Conservation (phyloP, 2,113 vertebrate species). For the Plecturocebus donacophilus region DNA sequence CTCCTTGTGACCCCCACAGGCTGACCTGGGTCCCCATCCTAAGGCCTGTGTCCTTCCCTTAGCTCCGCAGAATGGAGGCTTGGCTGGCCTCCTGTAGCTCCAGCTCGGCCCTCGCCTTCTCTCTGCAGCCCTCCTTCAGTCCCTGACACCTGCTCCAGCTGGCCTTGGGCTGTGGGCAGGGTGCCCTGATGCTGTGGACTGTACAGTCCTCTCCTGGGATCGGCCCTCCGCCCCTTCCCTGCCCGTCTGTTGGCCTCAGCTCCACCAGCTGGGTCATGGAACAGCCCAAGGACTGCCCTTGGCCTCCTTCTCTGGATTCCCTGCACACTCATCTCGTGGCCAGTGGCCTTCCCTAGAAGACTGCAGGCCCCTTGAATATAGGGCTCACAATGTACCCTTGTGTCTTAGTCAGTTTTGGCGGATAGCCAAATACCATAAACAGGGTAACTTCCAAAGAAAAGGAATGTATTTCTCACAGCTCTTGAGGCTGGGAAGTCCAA, state of each 20-base stretch:
- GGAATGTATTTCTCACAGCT: not conserved
- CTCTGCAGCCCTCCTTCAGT: not conserved
- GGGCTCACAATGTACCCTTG: not conserved
- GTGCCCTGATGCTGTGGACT: not conserved
- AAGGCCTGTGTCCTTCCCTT: not conserved
- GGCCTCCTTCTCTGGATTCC: not conserved
- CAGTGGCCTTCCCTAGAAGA: not conserved
- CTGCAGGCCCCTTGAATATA: not conserved
- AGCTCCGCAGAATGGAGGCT: not conserved
- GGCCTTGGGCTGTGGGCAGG: not conserved
- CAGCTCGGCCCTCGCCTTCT: not conserved
- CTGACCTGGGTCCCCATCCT: not conserved
- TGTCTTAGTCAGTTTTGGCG: not conserved
- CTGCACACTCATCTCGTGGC: not conserved
- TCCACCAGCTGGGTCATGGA: not conserved
- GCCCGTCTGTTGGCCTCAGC: not conserved
- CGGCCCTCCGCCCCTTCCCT: not conserved
- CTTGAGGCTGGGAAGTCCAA: not conserved
- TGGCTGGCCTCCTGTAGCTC: not conserved
- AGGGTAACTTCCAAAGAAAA: too few relatives aligned
- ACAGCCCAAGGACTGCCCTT: not conserved
- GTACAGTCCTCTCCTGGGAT: not conserved
- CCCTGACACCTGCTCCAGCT: not conserved
- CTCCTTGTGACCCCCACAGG: not conserved
- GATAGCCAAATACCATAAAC: not conserved